Base-by-base conservation (phyloP, 2,888 invertebrate species). In the Tholera decimalis region DNA sequence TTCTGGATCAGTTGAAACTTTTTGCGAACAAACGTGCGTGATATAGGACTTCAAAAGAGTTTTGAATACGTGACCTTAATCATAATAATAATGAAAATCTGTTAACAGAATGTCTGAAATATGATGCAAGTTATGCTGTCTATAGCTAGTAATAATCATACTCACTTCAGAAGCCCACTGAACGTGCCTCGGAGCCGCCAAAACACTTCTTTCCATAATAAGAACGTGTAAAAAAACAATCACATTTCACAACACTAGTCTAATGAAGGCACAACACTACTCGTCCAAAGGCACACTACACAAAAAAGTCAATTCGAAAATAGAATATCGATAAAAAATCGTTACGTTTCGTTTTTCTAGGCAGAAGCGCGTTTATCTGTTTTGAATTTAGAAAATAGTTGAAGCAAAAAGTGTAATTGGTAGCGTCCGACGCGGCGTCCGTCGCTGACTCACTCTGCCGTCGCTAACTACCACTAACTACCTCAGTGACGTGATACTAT, bases 141-240 rank as follows among this genome's bases (percentile, higher is more conserved):
- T 37, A 20, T 18, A 4, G 13, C 2, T 33, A 37, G 46, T 18
- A 64, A 65, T 85, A 37, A 49, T 18, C 65, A 65, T 85, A 94
- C 95, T 95, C 72, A 95, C 95, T 84, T 94, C 91, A 77, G 94
- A 91, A 84, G 93, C 94, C 95, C 95, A 95, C 74, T 92, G 93
- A 73, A 95, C 93, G 83, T 93, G 93, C 73, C 89, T 90, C 71
- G 92, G 86, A 72, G 87, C 90, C 80, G 93, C 94, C 86, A 94
- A 89, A 88, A 94, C 90, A 91, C 95, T 95, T 87, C 90, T 89
- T 89, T 95, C 95, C 95, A 95, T 95, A 88, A 83, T 93, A 49
- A 37, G 22, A 85, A 76, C 80, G 80, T 74, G 73, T 78, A 85
- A 85, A 83, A n/a, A 84, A 84, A 82, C 65, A 77, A 70, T 92